phyloP scores from a whole-genome alignment of 2,888 invertebrate genomes.

The Actias luna region DNA sequence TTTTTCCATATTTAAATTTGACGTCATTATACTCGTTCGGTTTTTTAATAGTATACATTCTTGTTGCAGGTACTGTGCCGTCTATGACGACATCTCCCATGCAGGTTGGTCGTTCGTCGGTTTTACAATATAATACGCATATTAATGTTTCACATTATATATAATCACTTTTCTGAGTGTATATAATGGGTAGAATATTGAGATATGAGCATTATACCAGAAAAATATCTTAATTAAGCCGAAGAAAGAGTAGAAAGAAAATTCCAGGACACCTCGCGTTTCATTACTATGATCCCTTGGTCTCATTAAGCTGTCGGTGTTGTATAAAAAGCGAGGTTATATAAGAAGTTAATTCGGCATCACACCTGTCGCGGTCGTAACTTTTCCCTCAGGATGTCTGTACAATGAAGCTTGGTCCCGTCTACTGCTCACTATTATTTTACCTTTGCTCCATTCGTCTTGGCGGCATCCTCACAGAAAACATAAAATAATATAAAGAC shows the following conservation, averaged over 20 bases:
- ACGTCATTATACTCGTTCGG: conserved; percentile 27
- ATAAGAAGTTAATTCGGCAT: conserved; percentile 79
- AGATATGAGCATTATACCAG: conserved; percentile 50
- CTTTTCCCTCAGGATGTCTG: conserved; percentile 69
- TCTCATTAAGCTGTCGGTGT: conserved; percentile 71
- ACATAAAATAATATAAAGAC: conserved; percentile 66
- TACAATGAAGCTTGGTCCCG: conserved; percentile 72
- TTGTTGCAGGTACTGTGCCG: conserved; percentile 58
- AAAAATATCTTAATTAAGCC: conserved; percentile 65
- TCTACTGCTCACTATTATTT: conserved; percentile 62
- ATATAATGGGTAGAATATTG: conserved; percentile 36
- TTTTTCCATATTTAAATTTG: conserved; percentile 39
- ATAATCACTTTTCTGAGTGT: conserved; percentile 35
- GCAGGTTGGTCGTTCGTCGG: conserved; percentile 59
- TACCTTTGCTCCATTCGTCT: conserved; percentile 57
- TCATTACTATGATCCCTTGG: conserved; percentile 69
- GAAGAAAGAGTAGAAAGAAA: conserved; percentile 56
- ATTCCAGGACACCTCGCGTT: conserved; percentile 60
- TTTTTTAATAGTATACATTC: conserved; percentile 37
- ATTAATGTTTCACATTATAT: conserved; percentile 31
- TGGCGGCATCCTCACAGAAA: conserved; percentile 72
- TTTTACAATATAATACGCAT: conserved; percentile 39
- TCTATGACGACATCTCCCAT: conserved; percentile 41
- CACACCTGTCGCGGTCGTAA: conserved; percentile 80
- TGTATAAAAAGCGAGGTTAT: conserved; percentile 76